Evolutionary conservation across 2,888 invertebrate species (phyloP).

Genomic region (Vesta saturnalis): DNA sequence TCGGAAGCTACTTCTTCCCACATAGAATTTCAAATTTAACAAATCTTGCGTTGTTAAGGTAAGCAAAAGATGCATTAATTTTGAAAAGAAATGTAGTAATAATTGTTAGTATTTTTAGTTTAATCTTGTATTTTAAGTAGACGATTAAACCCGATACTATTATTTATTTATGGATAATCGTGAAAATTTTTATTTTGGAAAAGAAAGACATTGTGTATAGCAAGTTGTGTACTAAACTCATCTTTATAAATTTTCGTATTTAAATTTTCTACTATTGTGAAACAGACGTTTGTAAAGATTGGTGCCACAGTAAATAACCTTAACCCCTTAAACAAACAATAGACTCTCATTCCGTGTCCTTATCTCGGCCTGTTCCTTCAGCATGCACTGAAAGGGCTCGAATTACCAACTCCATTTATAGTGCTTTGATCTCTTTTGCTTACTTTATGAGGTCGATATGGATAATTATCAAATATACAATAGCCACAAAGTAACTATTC

Average conservation of each 20-base stretch:
- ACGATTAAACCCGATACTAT: too few relatives aligned
- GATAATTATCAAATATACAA: conserved; percentile 46
- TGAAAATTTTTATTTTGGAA: not conserved
- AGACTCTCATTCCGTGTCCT: conserved; percentile 49
- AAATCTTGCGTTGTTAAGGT: not conserved
- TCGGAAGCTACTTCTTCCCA: conserved; percentile 26
- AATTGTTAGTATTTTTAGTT: too few relatives aligned
- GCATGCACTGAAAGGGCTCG: conserved; percentile 43
- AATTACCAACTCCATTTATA: conserved; percentile 37
- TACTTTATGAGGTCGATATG: conserved; percentile 43
- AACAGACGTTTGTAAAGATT: conserved; percentile 35
- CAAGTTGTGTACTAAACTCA: not conserved
- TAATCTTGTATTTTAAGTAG: too few relatives aligned
- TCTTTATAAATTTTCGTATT: conserved; percentile 13
- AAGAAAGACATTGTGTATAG: not conserved
- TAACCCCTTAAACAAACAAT: conserved; percentile 52
- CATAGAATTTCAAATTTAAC: conserved; percentile 11
- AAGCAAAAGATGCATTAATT: not conserved
- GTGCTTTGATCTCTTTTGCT: conserved; percentile 32
- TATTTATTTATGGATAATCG: too few relatives aligned
- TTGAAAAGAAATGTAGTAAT: too few relatives aligned
- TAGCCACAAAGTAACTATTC: conserved; percentile 28
- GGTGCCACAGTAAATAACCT: conserved; percentile 46
- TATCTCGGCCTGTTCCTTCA: conserved; percentile 47
- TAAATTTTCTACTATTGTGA: conserved; percentile 15